Evolutionary conservation across 2,888 invertebrate species (phyloP).

Genomic region (Hetaerina titia): DNA sequence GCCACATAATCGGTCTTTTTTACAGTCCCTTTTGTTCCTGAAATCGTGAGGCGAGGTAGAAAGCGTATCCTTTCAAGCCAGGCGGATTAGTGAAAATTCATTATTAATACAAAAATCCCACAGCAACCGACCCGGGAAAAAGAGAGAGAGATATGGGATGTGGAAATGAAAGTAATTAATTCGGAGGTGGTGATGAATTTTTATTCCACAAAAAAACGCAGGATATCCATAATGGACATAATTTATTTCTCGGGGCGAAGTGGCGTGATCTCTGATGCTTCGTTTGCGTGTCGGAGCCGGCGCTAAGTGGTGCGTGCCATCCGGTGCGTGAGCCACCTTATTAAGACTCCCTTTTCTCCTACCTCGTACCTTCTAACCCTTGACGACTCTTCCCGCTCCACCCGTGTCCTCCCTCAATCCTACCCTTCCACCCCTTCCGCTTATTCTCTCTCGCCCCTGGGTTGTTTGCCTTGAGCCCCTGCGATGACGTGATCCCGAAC

Average conservation of each 20-base stretch:
- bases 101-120: background rate
- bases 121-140: background rate
- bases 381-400: background rate
- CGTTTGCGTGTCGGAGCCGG: conserved; percentile 34
- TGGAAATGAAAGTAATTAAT: background rate
- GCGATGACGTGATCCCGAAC: background rate
- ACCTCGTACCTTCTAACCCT: background rate
- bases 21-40: background rate
- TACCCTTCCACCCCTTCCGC: background rate
- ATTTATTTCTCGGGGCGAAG: background rate
- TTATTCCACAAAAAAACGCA: background rate
- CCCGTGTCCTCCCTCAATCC: background rate
- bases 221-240: background rate
- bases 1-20: background rate
- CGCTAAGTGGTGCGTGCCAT: conserved; percentile 42
- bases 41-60: background rate
- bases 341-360: background rate
- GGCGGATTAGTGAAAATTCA: background rate
- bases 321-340: background rate
- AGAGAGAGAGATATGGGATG: background rate
- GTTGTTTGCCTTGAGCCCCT: background rate
- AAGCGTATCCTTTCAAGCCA: background rate
- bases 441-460: background rate
- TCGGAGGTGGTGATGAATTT: background rate
- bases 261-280: background rate